These are phyloP conservation scores for Neodon shergylaensis DNA, from an alignment of 2,113 vertebrate genomes.

Conservation along the genomic window DNA sequence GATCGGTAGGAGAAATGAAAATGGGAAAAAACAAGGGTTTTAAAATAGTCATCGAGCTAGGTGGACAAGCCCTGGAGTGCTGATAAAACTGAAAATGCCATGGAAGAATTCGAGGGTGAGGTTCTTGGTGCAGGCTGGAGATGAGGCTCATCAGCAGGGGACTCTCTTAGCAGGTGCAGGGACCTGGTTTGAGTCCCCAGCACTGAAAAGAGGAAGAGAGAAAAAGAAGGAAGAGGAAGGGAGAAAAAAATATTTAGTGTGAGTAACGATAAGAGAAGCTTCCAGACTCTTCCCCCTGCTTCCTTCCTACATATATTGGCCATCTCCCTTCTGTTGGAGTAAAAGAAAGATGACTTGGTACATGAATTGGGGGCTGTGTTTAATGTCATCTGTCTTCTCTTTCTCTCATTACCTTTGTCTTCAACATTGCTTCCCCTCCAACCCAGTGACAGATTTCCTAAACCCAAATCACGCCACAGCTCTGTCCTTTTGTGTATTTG, in stretches of 20 bases:
- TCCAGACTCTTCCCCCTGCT: not conserved
- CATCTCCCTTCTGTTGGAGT: not conserved
- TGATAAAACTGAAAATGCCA: not conserved
- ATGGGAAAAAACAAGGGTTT: not conserved
- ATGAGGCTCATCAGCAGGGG: no score
- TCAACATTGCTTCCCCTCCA: not conserved
- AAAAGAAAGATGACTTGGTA: not conserved
- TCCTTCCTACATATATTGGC: not conserved
- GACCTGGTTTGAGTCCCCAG: not conserved
- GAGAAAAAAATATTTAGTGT: not conserved
- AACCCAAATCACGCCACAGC: not conserved
- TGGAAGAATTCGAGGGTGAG: not conserved
- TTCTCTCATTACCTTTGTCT: not conserved
- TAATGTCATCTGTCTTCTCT: not conserved
- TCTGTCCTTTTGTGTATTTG: not conserved
- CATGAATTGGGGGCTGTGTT: not conserved
- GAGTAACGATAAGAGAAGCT: not conserved
- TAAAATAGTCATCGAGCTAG: not conserved
- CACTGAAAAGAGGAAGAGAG: not conserved
- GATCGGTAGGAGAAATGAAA: constrained; percentile 41
- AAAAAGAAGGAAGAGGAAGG: not conserved
- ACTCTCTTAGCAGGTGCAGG: not conserved
- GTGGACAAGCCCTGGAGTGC: not conserved
- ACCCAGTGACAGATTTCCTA: not conserved
- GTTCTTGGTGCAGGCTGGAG: not conserved